phyloP scores from a whole-genome alignment of 2,888 invertebrate genomes.

The Phlogophora meticulosa region DNA sequence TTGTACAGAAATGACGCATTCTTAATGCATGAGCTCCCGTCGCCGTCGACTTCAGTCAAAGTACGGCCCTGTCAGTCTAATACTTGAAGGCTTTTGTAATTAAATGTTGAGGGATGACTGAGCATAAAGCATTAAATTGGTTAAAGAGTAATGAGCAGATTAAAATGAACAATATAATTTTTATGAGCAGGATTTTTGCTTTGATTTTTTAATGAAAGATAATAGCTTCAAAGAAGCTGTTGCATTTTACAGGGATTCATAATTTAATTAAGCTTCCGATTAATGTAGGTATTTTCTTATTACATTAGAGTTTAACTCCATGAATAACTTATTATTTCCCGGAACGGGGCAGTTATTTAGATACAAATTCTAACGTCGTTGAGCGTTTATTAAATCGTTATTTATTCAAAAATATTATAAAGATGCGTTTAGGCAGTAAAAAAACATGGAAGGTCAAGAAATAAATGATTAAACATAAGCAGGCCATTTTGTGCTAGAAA shows the following conservation, averaged over 20 bases:
- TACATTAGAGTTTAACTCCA: conserved; percentile 27
- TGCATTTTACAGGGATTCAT: conserved; percentile 38
- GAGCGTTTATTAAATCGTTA: background rate
- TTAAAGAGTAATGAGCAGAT: conserved; percentile 48
- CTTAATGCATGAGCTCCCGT: conserved; percentile 59
- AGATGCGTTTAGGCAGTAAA: background rate
- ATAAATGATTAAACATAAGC: background rate
- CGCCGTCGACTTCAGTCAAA: conserved; percentile 38
- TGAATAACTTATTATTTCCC: conserved; percentile 23
- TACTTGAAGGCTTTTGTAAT: conserved; percentile 61
- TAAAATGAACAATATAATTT: conserved; percentile 53
- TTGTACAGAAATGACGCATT: conserved; percentile 59
- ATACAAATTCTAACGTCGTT: background rate
- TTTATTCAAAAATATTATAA: conserved; percentile 10
- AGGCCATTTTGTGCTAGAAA: background rate
- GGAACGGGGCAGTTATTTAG: conserved; percentile 12
- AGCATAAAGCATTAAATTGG: conserved; percentile 52
- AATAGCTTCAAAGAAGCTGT: conserved; percentile 29
- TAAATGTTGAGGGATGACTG: conserved; percentile 59
- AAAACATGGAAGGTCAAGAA: background rate
- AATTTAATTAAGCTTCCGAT: conserved; percentile 38
- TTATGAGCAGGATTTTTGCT: conserved; percentile 44
- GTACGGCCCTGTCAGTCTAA: conserved; percentile 53
- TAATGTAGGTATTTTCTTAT: conserved; percentile 41
- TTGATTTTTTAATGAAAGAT: conserved; percentile 38